Percentiles rank a stretch among this genome's conserved stretches.
Conservation (phyloP, 2,888 invertebrate genomes). For the Chloroclysta siterata region DNA sequence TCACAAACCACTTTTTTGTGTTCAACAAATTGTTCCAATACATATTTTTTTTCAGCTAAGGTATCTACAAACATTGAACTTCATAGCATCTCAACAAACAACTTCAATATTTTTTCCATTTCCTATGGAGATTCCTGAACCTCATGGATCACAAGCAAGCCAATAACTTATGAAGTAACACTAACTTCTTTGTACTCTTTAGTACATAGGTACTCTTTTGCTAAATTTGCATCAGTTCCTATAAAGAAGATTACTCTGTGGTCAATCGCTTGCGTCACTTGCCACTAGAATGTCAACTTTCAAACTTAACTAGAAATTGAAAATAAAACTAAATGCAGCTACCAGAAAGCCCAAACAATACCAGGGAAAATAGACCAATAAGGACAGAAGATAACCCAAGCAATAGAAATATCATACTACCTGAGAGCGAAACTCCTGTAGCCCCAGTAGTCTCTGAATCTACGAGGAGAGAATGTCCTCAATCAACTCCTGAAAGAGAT, state of each 20-base stretch:
- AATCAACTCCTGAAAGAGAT: background rate
- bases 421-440: conserved; percentile 1
- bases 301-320: background rate
- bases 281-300: background rate
- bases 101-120: conserved; percentile 65
- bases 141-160: conserved; percentile 21
- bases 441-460: background rate
- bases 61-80: conserved; percentile 65
- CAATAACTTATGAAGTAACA: background rate
- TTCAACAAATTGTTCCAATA: background rate
- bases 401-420: conserved; percentile 3
- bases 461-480: background rate
- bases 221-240: too few relatives aligned
- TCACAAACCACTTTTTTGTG: conserved; percentile 34
- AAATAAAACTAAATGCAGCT: conserved; percentile 8
- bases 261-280: background rate
- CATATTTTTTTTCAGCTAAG: conserved; percentile 56
- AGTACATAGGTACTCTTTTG: too few relatives aligned
- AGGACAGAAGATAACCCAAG: background rate
- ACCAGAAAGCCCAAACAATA: conserved; percentile 6
- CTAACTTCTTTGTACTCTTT: background rate
- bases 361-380: conserved; percentile 7
- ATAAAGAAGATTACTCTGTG: too few relatives aligned
- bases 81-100: conserved; percentile 54
- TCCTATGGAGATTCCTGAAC: conserved; percentile 56